phyloP scores from a whole-genome alignment of 2,888 invertebrate genomes.

The Anthoptus insignis region DNA sequence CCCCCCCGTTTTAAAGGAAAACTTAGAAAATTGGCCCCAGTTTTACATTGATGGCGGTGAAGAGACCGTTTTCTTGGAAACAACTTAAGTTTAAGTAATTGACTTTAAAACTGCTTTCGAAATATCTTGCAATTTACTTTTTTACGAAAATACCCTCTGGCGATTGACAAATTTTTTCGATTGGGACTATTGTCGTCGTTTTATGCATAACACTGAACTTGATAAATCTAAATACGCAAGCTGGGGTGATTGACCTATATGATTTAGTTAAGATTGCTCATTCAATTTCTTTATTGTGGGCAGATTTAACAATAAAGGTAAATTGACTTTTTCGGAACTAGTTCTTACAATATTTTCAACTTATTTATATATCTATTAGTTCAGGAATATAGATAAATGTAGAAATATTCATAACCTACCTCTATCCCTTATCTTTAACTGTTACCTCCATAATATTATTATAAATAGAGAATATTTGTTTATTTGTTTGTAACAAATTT shows the following conservation, averaged over 20 bases:
- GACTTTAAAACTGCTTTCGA: conserved; percentile 15
- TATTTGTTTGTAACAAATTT: too few relatives aligned
- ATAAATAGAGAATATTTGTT: too few relatives aligned
- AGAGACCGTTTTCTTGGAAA: conserved; percentile 58
- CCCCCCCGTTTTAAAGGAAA: too few relatives aligned
- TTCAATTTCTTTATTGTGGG: conserved; percentile 20
- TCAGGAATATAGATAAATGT: too few relatives aligned
- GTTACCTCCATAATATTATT: too few relatives aligned
- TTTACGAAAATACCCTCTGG: not conserved
- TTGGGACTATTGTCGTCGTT: not conserved
- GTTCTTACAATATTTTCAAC: not conserved
- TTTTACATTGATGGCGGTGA: conserved; percentile 83
- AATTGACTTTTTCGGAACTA: not conserved
- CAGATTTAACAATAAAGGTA: conserved; percentile 7
- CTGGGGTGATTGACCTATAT: conserved; percentile 29
- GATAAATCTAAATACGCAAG: not conserved
- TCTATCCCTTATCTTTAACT: too few relatives aligned
- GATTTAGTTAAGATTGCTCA: conserved; percentile 4
- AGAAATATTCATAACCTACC: too few relatives aligned
- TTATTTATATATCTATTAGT: too few relatives aligned
- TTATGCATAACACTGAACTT: not conserved
- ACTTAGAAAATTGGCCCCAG: conserved; percentile 60
- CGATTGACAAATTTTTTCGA: too few relatives aligned
- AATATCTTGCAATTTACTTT: not conserved
- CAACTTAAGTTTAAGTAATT: conserved; percentile 47